Base-by-base conservation (phyloP, 37 sponge, comb jelly and placozoan genomes). In the Mnemiopsis leidyi region DNA sequence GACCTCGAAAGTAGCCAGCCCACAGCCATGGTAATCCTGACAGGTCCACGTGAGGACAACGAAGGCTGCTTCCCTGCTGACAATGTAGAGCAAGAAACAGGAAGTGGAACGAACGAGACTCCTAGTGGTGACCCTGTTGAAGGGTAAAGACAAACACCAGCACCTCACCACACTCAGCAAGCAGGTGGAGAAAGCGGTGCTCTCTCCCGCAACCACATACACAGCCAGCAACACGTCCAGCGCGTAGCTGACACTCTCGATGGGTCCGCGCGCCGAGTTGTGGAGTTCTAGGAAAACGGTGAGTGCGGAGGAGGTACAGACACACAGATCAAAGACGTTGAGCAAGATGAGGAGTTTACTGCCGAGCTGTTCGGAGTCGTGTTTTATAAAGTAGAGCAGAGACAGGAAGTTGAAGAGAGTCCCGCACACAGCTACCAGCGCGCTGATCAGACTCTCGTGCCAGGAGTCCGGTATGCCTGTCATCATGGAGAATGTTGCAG, bases 301-400 rank as follows among this genome's bases (percentile, higher is more conserved):
- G 20, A n/a, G 30, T 7, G 75, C 30, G n/a, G 75, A n/a, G 30
- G 30, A 71, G 25, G 30, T 71, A 18, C 75, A 71, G 30, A 71
- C 75, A 29, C 75, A n/a, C 25, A 71, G n/a, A 18, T 71, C 75
- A 71, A 71, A 71, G 3, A 71, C 30, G 75, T 71, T 71, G 75
- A 71, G 75, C 30, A 71, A 25, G 3, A 71, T 71, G 30, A 71
- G 75, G 30, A 71, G 75, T 18, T 28, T 71, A 25, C 75, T 71
- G 75, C 75, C 75, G 75, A 71, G 75, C 3, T 28, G 30, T 71
- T 71, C 30, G n/a, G 30, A 29, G 5, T 71, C 75, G 30, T 71
- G 3, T 5, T n/a, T 71, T 23, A 71, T 71, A 25, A 71, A 71
- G 75, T 71, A 71, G 75, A 28, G n/a, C 30, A 71, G 75, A 25